Conservation (phyloP, 2,888 invertebrate species). For the Spodoptera exigua region DNA sequence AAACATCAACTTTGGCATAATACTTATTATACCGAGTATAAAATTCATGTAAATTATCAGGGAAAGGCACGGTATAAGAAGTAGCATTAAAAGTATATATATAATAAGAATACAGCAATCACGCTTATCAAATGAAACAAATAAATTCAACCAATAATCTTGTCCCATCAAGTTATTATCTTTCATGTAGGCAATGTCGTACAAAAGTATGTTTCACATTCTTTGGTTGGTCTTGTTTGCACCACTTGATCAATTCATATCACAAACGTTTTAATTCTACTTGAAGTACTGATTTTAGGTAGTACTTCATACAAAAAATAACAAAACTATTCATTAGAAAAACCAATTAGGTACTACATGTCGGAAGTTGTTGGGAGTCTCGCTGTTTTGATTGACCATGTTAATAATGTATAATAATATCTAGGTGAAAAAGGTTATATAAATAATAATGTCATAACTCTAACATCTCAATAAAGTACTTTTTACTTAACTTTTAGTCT, state of each 20-base stretch:
- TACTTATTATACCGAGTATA: constrained; percentile 29
- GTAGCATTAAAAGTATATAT: constrained; percentile 30
- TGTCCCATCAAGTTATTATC: constrained; percentile 1
- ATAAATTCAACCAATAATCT: constrained; percentile 12
- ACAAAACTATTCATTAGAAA: constrained; percentile 17
- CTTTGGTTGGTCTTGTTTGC: constrained; percentile 39
- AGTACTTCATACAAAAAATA: background rate
- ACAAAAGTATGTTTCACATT: constrained; percentile 39
- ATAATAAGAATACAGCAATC: constrained; percentile 9
- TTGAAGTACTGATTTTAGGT: background rate
- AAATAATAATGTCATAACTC: constrained; percentile 20
- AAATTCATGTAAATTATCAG: constrained; percentile 19
- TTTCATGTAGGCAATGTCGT: constrained; percentile 14
- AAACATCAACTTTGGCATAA: constrained; percentile 32
- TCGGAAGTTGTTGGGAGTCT: too few relatives aligned
- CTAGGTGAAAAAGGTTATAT: constrained; percentile 11
- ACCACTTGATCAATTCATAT: constrained; percentile 28
- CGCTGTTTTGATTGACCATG: background rate
- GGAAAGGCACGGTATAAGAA: constrained; percentile 44
- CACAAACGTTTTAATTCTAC: constrained; percentile 17
- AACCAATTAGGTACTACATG: background rate
- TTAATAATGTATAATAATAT: constrained; percentile 20
- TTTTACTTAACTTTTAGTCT: constrained; percentile 29
- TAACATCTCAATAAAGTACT: constrained; percentile 15
- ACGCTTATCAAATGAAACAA: constrained; percentile 21